phyloP scores from a whole-genome alignment of 2,888 invertebrate species.

The Elysia crispata region DNA sequence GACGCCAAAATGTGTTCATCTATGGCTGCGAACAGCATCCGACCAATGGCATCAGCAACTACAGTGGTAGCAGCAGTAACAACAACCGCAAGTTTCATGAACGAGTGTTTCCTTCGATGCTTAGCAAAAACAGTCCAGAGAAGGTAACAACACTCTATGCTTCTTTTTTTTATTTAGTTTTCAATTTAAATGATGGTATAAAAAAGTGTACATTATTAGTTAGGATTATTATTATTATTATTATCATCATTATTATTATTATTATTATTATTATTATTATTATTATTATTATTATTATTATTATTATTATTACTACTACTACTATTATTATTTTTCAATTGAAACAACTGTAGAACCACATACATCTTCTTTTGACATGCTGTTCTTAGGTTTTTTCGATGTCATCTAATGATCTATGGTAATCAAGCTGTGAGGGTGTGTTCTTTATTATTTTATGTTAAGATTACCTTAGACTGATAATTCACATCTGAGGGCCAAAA shows the following conservation, averaged over 20 bases:
- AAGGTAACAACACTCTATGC: constrained; percentile 57
- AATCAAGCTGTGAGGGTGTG: no score
- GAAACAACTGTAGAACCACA: no score
- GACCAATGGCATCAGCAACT: constrained; percentile 78
- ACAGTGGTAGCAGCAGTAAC: neutral
- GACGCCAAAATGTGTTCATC: constrained; percentile 77
- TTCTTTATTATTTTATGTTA: no score
- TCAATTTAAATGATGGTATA: no score
- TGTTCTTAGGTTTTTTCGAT: no score
- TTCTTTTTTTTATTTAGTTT: no score
- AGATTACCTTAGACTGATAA: no score
- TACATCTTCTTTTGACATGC: no score
- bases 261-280: constrained; percentile 16
- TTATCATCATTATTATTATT: neutral
- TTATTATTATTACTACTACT: constrained; percentile 3
- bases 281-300: constrained; percentile 13
- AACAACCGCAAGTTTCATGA: constrained; percentile 89
- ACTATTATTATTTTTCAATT: constrained; percentile 6
- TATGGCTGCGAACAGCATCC: constrained; percentile 77
- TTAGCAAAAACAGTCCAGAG: constrained; percentile 79
- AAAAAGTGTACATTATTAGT: no score
- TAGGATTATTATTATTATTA: neutral
- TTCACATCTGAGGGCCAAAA: no score
- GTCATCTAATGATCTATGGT: no score
- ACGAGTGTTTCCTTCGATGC: constrained; percentile 95